phyloP scores from a whole-genome alignment of 2,797 vertebrate species.

The Loriculus beryllinus region DNA sequence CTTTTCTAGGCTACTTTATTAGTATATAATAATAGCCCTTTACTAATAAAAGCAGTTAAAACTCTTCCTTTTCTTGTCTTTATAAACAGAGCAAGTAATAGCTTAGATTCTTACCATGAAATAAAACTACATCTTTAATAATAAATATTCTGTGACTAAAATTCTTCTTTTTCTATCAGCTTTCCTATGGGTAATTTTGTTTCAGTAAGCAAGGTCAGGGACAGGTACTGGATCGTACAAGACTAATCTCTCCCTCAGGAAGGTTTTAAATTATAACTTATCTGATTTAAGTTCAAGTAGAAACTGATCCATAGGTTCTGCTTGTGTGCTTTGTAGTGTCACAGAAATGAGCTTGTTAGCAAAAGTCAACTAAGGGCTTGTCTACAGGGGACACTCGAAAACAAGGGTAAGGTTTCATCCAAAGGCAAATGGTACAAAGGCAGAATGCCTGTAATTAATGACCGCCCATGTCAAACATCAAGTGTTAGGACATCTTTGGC shows the following conservation, averaged over 20 bases:
- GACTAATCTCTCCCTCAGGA: not conserved
- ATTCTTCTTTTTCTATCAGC: not conserved
- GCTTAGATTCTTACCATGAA: not conserved
- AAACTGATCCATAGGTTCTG: conserved; percentile 3
- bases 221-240: not conserved
- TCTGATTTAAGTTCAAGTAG: not conserved
- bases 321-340: not conserved
- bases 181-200: not conserved
- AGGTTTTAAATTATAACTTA: conserved; percentile 12
- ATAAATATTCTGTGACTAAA: not conserved
- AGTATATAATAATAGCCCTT: not conserved
- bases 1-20: not conserved
- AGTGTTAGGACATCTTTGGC: not conserved
- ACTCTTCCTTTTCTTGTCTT: not conserved
- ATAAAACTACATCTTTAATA: not conserved
- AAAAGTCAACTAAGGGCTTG: not conserved
- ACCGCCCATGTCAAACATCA: not conserved
- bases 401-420: not conserved
- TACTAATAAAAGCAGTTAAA: not conserved
- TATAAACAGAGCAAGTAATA: not conserved
- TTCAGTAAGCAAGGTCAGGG: conserved; percentile 6
- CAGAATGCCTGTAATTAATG: not conserved
- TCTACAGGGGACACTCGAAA: not conserved
- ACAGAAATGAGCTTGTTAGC: not conserved
- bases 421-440: not conserved